phyloP scores from a whole-genome alignment of 2,888 invertebrate genomes.

The Malachius bipustulatus region DNA sequence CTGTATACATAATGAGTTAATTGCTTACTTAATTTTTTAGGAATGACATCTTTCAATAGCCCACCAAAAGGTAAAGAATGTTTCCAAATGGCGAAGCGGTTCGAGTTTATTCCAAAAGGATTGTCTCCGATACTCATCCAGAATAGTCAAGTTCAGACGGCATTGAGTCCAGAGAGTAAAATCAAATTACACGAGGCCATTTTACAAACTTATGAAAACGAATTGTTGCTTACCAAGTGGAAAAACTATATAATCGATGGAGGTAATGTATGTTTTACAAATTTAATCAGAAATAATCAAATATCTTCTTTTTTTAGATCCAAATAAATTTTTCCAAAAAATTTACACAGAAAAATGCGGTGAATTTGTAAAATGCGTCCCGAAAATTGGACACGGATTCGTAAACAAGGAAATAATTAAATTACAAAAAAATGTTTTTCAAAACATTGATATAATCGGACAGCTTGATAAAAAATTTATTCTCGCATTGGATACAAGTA shows the following conservation, averaged over 20 bases:
- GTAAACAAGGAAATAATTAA: slow-evolving; percentile 13
- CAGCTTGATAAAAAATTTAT: slow-evolving; percentile 70
- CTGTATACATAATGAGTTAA: too few relatives aligned
- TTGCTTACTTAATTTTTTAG: slow-evolving; percentile 16
- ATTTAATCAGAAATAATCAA: too few relatives aligned
- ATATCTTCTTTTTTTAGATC: slow-evolving; percentile 30
- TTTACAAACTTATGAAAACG: slow-evolving; percentile 29
- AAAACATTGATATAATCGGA: slow-evolving; percentile 43
- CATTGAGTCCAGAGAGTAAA: slow-evolving; percentile 30
- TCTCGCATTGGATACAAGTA: slow-evolving; percentile 37
- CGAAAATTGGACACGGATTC: slow-evolving; percentile 18
- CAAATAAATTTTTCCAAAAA: slow-evolving; percentile 29
- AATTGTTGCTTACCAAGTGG: slow-evolving; percentile 33
- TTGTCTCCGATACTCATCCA: slow-evolving; percentile 44
- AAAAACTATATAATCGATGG: slow-evolving; percentile 26
- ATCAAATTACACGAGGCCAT: slow-evolving; percentile 28
- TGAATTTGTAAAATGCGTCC: slow-evolving; percentile 25
- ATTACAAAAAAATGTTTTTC: slow-evolving; percentile 40
- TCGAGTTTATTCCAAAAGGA: slow-evolving; percentile 47
- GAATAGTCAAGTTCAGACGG: slow-evolving; percentile 22
- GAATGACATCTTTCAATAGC: slow-evolving; percentile 25
- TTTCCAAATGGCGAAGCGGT: slow-evolving; percentile 38
- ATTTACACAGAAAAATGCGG: slow-evolving; percentile 29
- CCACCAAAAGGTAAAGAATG: slow-evolving; percentile 20
- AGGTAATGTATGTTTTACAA: too few relatives aligned